Conservation (phyloP, 2,797 vertebrate species). For the Carcharodon carcharias region DNA sequence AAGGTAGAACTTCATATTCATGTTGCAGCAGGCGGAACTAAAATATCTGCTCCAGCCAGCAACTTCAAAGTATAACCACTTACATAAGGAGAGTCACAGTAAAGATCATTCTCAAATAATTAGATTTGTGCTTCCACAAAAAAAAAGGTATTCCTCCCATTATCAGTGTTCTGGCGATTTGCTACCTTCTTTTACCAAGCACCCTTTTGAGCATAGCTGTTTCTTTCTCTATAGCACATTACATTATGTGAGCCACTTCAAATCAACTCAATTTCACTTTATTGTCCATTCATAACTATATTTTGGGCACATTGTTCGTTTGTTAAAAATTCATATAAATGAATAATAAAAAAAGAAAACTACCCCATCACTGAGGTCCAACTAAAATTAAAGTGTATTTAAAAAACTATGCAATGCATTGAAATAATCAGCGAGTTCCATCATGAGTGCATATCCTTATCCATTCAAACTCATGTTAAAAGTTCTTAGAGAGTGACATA, state of each 20-base stretch:
- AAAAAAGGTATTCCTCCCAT: not conserved
- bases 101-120: not conserved
- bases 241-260: not conserved
- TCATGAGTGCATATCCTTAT: no score
- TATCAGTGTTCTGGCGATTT: not conserved
- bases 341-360: no score
- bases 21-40: not conserved
- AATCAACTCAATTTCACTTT: no score
- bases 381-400: no score
- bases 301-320: no score
- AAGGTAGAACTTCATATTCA: not conserved
- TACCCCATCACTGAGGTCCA: no score
- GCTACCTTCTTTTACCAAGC: not conserved
- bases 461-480: no score
- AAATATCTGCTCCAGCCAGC: not conserved
- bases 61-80: not conserved
- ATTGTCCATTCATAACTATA: no score
- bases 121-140: not conserved
- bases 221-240: not conserved
- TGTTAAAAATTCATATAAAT: no score
- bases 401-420: no score
- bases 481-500: no score
- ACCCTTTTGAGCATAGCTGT: not conserved
- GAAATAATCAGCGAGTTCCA: no score
- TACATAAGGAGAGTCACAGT: not conserved